Percentiles rank a stretch among this genome's conserved stretches.
These are phyloP conservation scores for Campylomormyrus numenius DNA, from an alignment of 2,113 vertebrate genomes.

Conservation along the genomic window DNA sequence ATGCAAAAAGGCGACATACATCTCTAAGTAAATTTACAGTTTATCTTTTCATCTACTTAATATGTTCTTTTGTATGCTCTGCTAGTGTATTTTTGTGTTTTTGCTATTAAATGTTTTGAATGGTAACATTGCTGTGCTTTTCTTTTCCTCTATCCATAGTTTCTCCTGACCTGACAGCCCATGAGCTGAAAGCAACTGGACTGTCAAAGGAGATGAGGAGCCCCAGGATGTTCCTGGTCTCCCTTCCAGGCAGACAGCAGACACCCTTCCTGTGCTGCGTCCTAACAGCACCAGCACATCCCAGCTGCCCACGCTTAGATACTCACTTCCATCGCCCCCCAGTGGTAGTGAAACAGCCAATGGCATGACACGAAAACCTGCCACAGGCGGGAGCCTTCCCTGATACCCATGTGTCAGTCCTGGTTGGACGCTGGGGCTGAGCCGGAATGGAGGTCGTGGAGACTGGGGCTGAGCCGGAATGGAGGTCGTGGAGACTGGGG, in stretches of 20 bases:
- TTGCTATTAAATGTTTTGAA: neutral
- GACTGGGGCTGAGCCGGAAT: too few relatives aligned
- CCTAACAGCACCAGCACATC: neutral
- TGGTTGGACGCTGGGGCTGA: neutral
- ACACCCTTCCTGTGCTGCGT: neutral
- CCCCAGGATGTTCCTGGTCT: slow-evolving; percentile 47
- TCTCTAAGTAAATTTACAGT: neutral
- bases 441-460: too few relatives aligned
- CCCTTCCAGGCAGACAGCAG: slow-evolving; percentile 30
- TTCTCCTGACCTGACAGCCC: slow-evolving; percentile 36
- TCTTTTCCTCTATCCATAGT: slow-evolving; percentile 34
- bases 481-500: too few relatives aligned
- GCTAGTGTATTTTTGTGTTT: neutral
- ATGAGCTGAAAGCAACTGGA: slow-evolving; percentile 31
- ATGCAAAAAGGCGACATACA: neutral
- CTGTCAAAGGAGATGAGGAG: slow-evolving; percentile 8
- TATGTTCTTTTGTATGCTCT: neutral
- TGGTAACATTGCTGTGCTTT: neutral
- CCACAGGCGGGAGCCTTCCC: neutral
- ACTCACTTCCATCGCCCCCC: neutral
- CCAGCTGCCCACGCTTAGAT: neutral
- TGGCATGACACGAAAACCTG: neutral
- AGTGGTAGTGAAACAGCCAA: neutral
- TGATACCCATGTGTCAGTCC: neutral
- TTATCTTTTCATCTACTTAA: neutral